Percentiles rank a stretch among this genome's conserved stretches.
Evolutionary conservation across 2,888 invertebrate species (phyloP).

Genomic region (Petrophora chlorosata): DNA sequence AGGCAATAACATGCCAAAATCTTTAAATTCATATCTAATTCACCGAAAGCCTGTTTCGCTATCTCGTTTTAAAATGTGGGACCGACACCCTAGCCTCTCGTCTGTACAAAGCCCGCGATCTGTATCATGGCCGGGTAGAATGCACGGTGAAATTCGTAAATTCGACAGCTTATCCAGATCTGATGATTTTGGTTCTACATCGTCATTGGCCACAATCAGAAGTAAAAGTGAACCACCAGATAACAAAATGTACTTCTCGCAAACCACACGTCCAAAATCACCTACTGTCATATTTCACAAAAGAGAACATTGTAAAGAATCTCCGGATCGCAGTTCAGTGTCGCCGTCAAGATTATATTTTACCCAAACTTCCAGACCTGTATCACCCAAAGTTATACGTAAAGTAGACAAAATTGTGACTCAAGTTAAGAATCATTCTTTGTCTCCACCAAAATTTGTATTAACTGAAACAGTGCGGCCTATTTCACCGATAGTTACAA

Average conservation of each 20-base stretch:
- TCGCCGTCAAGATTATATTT: conserved; percentile 65
- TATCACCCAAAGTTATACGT: conserved; percentile 61
- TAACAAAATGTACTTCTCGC: conserved; percentile 79
- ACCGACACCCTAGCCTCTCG: conserved; percentile 78
- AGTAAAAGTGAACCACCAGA: conserved; percentile 86
- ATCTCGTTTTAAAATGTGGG: conserved; percentile 88
- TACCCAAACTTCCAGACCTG: conserved; percentile 64
- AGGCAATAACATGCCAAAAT: conserved; percentile 80
- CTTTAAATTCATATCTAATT: conserved; percentile 86
- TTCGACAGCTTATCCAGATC: conserved; percentile 74
- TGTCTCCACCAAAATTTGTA: conserved; percentile 63
- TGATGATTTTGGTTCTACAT: conserved; percentile 70
- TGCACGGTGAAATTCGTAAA: conserved; percentile 76
- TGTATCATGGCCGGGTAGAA: conserved; percentile 84
- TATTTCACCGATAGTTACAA: conserved; percentile 59
- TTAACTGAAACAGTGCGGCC: conserved; percentile 69
- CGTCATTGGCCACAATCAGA: conserved; percentile 80
- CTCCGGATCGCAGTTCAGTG: conserved; percentile 40
- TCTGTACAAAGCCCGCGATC: conserved; percentile 84
- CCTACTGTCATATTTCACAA: conserved; percentile 69
- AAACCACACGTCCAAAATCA: conserved; percentile 75
- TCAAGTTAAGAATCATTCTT: conserved; percentile 42
- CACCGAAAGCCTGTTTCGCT: conserved; percentile 88
- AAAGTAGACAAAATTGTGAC: conserved; percentile 42
- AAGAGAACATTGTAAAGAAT: conserved; percentile 48